These are phyloP conservation scores for Pangasius larnaudii DNA, from an alignment of 2,797 vertebrate genomes.

Conservation along the genomic window DNA sequence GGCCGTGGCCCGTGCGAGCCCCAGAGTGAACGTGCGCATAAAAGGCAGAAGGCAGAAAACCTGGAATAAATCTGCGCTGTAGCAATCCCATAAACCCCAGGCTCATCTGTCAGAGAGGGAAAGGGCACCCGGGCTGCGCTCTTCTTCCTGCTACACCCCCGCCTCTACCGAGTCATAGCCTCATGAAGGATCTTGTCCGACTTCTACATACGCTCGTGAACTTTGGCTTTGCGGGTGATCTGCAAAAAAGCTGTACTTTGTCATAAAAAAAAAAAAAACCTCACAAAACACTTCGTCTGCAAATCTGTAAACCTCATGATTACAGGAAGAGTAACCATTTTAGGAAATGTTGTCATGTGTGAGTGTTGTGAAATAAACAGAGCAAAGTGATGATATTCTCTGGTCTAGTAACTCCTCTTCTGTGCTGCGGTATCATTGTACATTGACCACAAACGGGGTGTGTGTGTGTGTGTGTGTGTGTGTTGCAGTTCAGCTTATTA, in stretches of 20 bases:
- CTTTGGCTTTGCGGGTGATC: not conserved
- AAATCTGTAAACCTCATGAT: not conserved
- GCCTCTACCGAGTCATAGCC: constrained; percentile 13
- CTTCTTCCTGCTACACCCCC: not conserved
- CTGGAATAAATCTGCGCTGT: constrained; percentile 39
- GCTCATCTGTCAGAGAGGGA: constrained; percentile 46
- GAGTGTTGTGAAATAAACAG: not conserved
- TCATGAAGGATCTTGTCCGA: constrained; percentile 20
- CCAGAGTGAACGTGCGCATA: constrained; percentile 24
- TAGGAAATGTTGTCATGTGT: not conserved
- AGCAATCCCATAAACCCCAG: constrained; percentile 41
- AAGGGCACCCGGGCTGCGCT: not conserved
- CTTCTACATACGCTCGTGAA: not conserved
- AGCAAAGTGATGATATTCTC: not conserved
- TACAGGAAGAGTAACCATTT: not conserved
- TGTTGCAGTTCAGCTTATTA: not conserved
- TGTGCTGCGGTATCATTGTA: not conserved
- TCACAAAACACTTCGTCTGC: not conserved
- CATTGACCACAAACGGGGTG: not conserved
- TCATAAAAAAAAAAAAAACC: not conserved
- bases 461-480: not conserved
- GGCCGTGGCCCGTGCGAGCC: constrained; percentile 5
- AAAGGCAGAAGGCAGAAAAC: constrained; percentile 33
- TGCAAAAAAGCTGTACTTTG: not conserved
- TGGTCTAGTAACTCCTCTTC: no score